Conservation (phyloP, 2,113 vertebrate species). For the Herpailurus yagouaroundi region DNA sequence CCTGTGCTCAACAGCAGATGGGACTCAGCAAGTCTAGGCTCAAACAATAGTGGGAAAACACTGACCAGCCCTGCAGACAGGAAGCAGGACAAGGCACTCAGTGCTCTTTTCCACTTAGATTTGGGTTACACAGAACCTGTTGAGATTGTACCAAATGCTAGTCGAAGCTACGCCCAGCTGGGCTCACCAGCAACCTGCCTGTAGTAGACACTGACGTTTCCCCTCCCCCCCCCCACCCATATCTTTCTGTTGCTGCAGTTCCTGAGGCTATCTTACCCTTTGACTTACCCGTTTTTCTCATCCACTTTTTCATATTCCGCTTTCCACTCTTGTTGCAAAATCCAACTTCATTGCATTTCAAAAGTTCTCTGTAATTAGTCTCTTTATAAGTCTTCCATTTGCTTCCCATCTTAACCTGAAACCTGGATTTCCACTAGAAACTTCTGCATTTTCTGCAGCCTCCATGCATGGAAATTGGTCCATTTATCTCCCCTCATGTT, state of each 20-base stretch:
- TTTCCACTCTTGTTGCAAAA: not conserved
- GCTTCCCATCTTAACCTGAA: not conserved
- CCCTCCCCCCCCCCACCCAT: no score
- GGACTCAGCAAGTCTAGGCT: not conserved
- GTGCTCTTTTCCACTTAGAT: not conserved
- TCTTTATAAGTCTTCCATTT: not conserved
- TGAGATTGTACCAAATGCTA: not conserved
- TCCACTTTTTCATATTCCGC: not conserved
- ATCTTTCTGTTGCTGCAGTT: not conserved
- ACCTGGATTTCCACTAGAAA: not conserved
- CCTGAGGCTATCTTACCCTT: not conserved
- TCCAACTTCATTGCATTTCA: not conserved
- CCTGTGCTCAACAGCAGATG: not conserved
- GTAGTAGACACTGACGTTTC: not conserved
- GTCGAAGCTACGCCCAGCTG: not conserved
- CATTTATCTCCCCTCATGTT: not conserved
- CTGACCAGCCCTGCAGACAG: not conserved
- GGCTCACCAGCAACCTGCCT: not conserved
- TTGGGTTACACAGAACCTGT: not conserved
- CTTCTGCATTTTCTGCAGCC: not conserved
- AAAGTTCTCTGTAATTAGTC: not conserved
- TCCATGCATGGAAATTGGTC: not conserved
- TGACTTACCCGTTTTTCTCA: not conserved
- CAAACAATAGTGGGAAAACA: not conserved
- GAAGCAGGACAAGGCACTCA: not conserved